Percentiles rank a stretch among this genome's conserved stretches.
phyloP scores from a whole-genome alignment of 2,888 invertebrate species.

The Cataglyphis albicans region DNA sequence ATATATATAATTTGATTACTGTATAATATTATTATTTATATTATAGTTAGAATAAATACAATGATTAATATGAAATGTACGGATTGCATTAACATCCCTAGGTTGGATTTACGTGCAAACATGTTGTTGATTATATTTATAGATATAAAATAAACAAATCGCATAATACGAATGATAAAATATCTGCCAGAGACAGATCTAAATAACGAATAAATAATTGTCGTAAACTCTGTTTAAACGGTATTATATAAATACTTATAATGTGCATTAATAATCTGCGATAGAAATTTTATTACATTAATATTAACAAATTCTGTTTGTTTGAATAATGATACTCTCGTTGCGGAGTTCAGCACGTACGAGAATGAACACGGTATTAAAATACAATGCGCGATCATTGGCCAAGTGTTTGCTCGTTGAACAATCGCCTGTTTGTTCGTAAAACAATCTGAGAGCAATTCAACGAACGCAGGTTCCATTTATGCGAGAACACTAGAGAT shows the following conservation, averaged over 20 bases:
- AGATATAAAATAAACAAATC: background rate
- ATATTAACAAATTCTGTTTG: slow-evolving; percentile 12
- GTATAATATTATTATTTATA: no score
- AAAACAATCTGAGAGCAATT: slow-evolving; percentile 46
- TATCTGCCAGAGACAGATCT: background rate
- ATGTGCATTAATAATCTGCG: background rate
- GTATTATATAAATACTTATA: background rate
- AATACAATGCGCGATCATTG: slow-evolving; percentile 19
- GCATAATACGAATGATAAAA: background rate
- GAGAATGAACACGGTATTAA: slow-evolving; percentile 1
- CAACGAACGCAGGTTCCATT: slow-evolving; percentile 21
- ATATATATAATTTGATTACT: background rate
- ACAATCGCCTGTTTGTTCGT: slow-evolving; percentile 35
- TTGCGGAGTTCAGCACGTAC: background rate
- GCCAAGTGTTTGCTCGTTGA: slow-evolving; percentile 8
- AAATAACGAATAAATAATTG: background rate
- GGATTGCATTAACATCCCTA: background rate
- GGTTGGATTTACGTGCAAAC: background rate
- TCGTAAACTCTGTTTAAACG: background rate
- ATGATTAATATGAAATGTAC: background rate
- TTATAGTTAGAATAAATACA: background rate
- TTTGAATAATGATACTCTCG: background rate
- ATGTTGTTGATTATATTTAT: background rate
- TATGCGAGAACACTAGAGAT: slow-evolving; percentile 26
- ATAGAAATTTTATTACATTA: slow-evolving; percentile 16